These are phyloP conservation scores for Sebastiscus tertius DNA, from an alignment of 2,797 vertebrate genomes.

Conservation along the genomic window DNA sequence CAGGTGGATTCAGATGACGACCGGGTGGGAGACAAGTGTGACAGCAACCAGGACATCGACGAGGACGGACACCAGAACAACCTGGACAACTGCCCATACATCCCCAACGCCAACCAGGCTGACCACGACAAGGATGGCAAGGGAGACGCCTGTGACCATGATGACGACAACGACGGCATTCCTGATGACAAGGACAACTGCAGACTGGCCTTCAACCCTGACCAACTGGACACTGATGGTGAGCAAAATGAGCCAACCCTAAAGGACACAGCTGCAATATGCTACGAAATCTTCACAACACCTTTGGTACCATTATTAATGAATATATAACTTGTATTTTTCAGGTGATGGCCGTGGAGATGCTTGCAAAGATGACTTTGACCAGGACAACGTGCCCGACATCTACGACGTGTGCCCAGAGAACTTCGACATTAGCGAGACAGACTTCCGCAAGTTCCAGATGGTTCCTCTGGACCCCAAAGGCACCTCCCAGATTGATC, in stretches of 20 bases:
- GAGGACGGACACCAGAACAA: slow-evolving; percentile 99
- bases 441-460: slow-evolving; percentile 97
- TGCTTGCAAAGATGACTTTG: slow-evolving; percentile 97
- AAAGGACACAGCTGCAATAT: neutral
- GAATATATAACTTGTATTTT: neutral
- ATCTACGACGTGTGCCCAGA: slow-evolving; percentile 97
- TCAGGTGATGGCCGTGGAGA: slow-evolving; percentile 96
- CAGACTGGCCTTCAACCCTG: slow-evolving; percentile 91
- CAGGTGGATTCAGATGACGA: slow-evolving; percentile 96
- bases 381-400: slow-evolving; percentile 93
- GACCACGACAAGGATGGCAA: slow-evolving; percentile 98
- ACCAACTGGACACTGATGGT: slow-evolving; percentile 95
- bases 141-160: slow-evolving; percentile 96
- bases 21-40: slow-evolving; percentile 93
- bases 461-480: slow-evolving; percentile 99
- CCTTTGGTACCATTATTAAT: neutral
- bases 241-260: slow-evolving; percentile 37
- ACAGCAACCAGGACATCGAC: slow-evolving; percentile 98
- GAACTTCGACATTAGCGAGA: slow-evolving; percentile 95
- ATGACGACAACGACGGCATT: slow-evolving; percentile 96
- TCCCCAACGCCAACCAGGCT: slow-evolving; percentile 96
- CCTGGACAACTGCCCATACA: slow-evolving; percentile 97
- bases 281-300: neutral
- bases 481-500: slow-evolving; percentile 97
- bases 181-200: slow-evolving; percentile 98